Conservation (phyloP, 1,140 invertebrate genomes). For the Trachymyrmex cornetzi region DNA sequence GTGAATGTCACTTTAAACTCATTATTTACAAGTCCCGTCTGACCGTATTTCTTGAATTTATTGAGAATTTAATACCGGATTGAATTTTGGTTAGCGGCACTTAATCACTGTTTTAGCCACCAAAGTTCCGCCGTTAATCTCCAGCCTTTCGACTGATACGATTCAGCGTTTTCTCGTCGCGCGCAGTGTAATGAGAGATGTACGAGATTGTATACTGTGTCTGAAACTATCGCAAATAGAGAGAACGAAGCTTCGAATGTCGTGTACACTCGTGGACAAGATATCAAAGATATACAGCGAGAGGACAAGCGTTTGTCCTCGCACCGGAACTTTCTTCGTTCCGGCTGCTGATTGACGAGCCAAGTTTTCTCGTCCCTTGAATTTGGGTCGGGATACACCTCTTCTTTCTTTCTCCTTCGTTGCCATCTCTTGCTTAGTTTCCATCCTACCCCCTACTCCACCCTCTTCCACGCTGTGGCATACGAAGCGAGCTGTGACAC, state of each 20-base stretch:
- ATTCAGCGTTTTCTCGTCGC: constrained; percentile 30
- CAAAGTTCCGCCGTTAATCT: constrained; percentile 63
- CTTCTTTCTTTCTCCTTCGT: constrained; percentile 58
- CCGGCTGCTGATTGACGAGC: constrained; percentile 83
- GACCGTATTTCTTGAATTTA: constrained; percentile 36
- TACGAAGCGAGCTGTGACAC: constrained; percentile 68
- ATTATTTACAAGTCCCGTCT: neutral
- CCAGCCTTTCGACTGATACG: constrained; percentile 21
- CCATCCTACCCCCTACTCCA: constrained; percentile 34
- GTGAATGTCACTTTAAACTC: constrained; percentile 30
- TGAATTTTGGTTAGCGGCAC: constrained; percentile 45
- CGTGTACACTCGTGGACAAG: constrained; percentile 26
- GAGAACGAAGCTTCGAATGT: constrained; percentile 49
- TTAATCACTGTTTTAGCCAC: constrained; percentile 51
- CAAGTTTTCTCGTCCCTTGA: constrained; percentile 83
- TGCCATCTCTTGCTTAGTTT: constrained; percentile 13
- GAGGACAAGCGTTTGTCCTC: constrained; percentile 78
- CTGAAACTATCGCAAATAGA: constrained; percentile 64
- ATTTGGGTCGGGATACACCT: constrained; percentile 83
- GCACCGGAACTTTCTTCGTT: constrained; percentile 84
- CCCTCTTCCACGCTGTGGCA: constrained; percentile 66
- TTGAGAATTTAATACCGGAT: constrained; percentile 53
- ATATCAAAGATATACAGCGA: constrained; percentile 82
- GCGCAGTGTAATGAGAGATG: constrained; percentile 55
- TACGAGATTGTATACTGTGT: neutral